Evolutionary conservation across 2,888 invertebrate genomes (phyloP), one percentile per base, ranked within the genome.

Genomic region (Sturmia bella): DNA sequence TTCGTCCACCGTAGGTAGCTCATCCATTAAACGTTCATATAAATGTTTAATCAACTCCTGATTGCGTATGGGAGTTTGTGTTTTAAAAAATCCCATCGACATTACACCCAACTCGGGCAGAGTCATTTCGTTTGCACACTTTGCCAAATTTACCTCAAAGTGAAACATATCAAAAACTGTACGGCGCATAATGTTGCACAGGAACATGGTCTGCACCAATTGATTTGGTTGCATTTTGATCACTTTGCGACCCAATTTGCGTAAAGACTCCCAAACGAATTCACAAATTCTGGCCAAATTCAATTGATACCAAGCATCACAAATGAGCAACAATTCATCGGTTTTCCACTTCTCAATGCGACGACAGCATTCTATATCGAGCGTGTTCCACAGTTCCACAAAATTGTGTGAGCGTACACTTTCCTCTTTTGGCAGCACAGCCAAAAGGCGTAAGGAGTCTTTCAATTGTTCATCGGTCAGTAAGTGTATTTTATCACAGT

Each of bases 81-180:
- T 94, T 91, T 96, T 96, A 86, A 96, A 96, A 88, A 95, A 96
- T 0, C 95, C 95, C 93, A 95, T 94, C 4, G 94, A 92, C 85
- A 95, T 92, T 13, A 96, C 92, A 12, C 94, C 94, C 76, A 96
- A 89, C 87, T 96, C 96, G 84, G 94, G 93, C 6, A 94, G 85
- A 21, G 91, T 92, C 87, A 95, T 92, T 24, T 92, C 87, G 7
- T 92, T 86, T n/a, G 94, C 91, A 70, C 90, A 89, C 3, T 92
- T 87, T 37, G 92, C 89, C 70, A 95, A 86, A 50, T 92, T 91
- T 59, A 92, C 87, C 90, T 96, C 95, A 68, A 95, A 91, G 85
- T 94, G 94, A 84, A 94, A 94, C 91, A 94, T 93, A 61, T 93
- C 92, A 77, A 93, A 89, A 9, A 92, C 89, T 5, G 92, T 88